Conservation (phyloP, 2,888 invertebrate genomes). For the Habroteleia sp. region DNA sequence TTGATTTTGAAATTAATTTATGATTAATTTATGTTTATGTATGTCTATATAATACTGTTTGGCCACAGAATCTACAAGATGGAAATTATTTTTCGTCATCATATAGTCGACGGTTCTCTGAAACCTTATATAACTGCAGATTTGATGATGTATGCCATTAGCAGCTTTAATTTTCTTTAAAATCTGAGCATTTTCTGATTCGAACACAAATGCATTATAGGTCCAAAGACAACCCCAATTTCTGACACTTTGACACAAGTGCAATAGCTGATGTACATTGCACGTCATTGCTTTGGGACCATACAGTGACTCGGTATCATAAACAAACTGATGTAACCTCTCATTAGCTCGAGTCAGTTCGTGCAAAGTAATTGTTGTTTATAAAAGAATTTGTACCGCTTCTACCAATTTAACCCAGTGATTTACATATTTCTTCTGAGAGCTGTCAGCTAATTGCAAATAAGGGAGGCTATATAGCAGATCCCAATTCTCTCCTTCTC, state of each 20-base stretch:
- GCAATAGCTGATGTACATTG: slow-evolving; percentile 3
- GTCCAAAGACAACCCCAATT: background rate
- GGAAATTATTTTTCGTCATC: background rate
- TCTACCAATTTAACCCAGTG: slow-evolving; percentile 7
- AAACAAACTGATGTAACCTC: background rate
- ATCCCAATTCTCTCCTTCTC: too few relatives aligned
- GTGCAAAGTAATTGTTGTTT: background rate
- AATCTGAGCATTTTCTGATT: background rate
- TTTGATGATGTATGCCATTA: background rate
- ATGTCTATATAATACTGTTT: too few relatives aligned
- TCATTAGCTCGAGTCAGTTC: background rate
- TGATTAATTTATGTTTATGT: too few relatives aligned
- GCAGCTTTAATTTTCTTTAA: background rate
- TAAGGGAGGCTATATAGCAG: slow-evolving; percentile 7
- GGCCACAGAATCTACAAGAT: too few relatives aligned
- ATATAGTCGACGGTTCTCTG: background rate
- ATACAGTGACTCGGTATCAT: background rate
- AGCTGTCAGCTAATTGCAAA: background rate
- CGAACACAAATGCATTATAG: background rate
- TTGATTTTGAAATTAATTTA: too few relatives aligned
- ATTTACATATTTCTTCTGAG: background rate
- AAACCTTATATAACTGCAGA: background rate
- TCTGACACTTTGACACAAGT: slow-evolving; percentile 2
- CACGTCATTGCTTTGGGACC: background rate
- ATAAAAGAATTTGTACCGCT: background rate